Evolutionary conservation across 2,113 vertebrate species (phyloP), one percentile per base, ranked within the genome.

Genomic region (Phaetusa simplex): DNA sequence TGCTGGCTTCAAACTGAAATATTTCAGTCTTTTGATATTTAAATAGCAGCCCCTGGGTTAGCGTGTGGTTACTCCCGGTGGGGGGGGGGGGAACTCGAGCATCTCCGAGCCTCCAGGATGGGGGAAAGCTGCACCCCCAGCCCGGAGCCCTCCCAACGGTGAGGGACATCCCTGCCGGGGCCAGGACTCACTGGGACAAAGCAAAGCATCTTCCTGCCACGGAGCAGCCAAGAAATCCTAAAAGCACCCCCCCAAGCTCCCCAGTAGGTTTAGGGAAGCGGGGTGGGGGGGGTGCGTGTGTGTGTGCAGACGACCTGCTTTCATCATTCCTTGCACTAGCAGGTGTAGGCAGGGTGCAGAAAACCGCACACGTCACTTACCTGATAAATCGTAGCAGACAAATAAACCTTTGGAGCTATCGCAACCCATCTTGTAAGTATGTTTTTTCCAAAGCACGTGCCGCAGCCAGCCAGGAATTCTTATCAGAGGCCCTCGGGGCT

Each of bases 391-490:
- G 23, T 14, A 91, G 94, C 94, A 91, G 93, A 72, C 96, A 97
- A 97, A 97, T 97, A 97, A 97, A 97, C 97, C 97, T 97, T 97
- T 97, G 97, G 96, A 97, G 95, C 97, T 96, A 77, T 95, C 21
- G 84, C 91, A 95, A 96, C 84, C 79, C 94, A 65, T 38, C 78
- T 93, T 38, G 91, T 72, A 91, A 95, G 88, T 72, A 85, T 5
- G 14, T 95, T 95, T 85, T 78, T 96, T 92, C 64, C 53, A 89
- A 73, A 91, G 89, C 62, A 65, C 1, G 4, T 72, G 86, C 86
- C n/a, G 58, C 93, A 53, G 38, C 56, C 1, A 0, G 38, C 32
- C 0, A 0, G 55, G 69, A 73, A n/a, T 77, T 53, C 36, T 93
- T 62, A 77, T 72, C 58, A 2, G 58, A 94, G 53, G 29, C 76